Percentiles rank a stretch among this genome's conserved stretches.
Evolutionary conservation across 53 echinoderm and acorn worm species (phyloP).

Genomic region (Temnopleurus reevesii): DNA sequence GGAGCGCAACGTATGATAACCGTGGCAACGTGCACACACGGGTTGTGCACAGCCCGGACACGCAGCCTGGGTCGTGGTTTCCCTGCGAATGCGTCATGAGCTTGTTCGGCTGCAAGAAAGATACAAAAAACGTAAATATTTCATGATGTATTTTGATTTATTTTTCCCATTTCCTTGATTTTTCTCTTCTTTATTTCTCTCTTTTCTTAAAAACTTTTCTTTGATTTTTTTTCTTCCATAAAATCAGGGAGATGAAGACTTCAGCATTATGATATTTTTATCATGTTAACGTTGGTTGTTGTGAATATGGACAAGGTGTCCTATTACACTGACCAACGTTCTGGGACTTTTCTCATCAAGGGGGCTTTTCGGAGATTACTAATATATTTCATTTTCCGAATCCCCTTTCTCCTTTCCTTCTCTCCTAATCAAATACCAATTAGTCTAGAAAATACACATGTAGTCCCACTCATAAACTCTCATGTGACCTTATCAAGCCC

Average conservation of each 20-base stretch:
- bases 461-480: neutral
- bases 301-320: no score
- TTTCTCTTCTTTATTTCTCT: neutral
- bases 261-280: no score
- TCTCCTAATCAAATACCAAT: neutral
- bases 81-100: constrained; percentile 88
- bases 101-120: constrained; percentile 81
- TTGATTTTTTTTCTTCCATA: no score
- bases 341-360: no score
- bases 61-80: constrained; percentile 65
- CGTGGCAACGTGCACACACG: constrained; percentile 46
- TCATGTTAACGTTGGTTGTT: no score
- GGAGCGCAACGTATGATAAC: constrained; percentile 65
- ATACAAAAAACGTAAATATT: constrained; percentile 58
- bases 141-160: neutral
- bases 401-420: no score
- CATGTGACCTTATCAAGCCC: neutral
- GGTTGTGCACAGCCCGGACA: constrained; percentile 60
- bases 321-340: no score
- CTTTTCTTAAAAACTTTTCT: neutral
- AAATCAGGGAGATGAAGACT: no score
- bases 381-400: no score
- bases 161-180: neutral
- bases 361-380: no score
- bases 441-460: neutral